A percentile compares a stretch with the other conserved stretches of the same genome.
Conservation (phyloP, 2,888 invertebrate species). For the Chloromyia formosa region DNA sequence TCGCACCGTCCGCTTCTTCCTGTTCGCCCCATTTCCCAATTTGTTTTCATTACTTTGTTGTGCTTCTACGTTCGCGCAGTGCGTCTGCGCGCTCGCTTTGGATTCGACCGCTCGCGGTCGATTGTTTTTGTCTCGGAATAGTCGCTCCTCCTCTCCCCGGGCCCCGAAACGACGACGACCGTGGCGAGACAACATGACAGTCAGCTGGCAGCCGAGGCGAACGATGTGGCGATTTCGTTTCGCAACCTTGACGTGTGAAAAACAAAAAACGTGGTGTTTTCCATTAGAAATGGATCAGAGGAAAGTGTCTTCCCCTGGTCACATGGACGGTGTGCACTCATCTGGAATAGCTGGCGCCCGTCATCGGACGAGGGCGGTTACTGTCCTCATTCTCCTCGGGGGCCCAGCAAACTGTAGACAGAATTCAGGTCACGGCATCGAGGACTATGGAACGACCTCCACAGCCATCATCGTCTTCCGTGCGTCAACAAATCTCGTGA, state of each 20-base stretch:
- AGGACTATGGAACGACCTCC: slow-evolving; percentile 17
- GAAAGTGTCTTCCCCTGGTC: background rate
- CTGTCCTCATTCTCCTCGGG: background rate
- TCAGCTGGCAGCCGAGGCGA: slow-evolving; percentile 1
- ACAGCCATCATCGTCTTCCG: background rate
- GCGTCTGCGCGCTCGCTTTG: slow-evolving; percentile 20
- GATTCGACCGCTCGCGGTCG: background rate
- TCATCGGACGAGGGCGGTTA: background rate
- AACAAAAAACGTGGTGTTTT: no score
- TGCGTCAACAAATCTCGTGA: background rate
- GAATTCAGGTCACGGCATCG: slow-evolving; percentile 17
- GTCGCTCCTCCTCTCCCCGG: no score
- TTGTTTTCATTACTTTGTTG: slow-evolving; percentile 42
- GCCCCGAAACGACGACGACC: background rate
- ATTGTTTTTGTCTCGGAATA: slow-evolving; percentile 26
- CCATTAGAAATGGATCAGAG: no score
- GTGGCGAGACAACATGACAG: slow-evolving; percentile 14
- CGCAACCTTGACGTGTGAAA: slow-evolving; percentile 30
- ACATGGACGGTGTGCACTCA: background rate
- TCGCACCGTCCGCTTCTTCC: background rate
- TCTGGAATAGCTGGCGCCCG: background rate
- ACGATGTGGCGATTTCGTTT: slow-evolving; percentile 34
- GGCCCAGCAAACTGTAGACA: no score
- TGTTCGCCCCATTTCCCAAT: background rate
- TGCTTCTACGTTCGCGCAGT: slow-evolving; percentile 3